Conservation (phyloP, 2,113 vertebrate genomes). For the Pristiophorus japonicus region DNA sequence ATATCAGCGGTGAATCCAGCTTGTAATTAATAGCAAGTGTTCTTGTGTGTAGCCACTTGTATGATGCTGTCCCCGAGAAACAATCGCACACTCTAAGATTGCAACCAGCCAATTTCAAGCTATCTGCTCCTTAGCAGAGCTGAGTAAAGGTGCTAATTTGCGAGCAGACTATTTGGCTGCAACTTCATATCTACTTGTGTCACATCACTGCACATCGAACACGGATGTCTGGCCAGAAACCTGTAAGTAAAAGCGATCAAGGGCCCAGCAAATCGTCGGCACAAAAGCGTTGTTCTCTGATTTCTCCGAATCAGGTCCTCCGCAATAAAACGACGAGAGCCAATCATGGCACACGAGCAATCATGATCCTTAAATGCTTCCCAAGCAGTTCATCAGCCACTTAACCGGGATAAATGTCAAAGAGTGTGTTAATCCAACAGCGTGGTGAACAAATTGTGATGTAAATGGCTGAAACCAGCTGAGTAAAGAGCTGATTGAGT, state of each 20-base stretch:
- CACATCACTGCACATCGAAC: slow-evolving; percentile 5
- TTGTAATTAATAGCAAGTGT: slow-evolving; percentile 26
- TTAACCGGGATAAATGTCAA: not conserved
- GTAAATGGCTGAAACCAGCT: not conserved
- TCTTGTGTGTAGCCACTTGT: not conserved
- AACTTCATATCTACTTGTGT: not conserved
- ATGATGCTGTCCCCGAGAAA: not conserved
- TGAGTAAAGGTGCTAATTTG: slow-evolving; percentile 21
- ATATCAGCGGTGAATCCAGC: not conserved
- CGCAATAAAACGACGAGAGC: not conserved
- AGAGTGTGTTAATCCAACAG: not conserved
- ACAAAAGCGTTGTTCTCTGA: not conserved
- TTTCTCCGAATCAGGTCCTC: not conserved
- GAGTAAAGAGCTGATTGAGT: not conserved
- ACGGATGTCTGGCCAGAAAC: not conserved
- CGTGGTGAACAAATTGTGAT: not conserved
- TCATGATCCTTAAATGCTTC: not conserved
- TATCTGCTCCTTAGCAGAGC: slow-evolving; percentile 5
- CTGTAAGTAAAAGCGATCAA: not conserved
- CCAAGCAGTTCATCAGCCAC: not conserved
- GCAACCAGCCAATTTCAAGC: not conserved
- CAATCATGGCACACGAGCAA: not conserved
- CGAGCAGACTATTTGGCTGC: not conserved
- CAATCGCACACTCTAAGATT: not conserved
- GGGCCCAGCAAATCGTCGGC: not conserved